phyloP scores from a whole-genome alignment of 2,113 vertebrate genomes.

The Guaruba guarouba region DNA sequence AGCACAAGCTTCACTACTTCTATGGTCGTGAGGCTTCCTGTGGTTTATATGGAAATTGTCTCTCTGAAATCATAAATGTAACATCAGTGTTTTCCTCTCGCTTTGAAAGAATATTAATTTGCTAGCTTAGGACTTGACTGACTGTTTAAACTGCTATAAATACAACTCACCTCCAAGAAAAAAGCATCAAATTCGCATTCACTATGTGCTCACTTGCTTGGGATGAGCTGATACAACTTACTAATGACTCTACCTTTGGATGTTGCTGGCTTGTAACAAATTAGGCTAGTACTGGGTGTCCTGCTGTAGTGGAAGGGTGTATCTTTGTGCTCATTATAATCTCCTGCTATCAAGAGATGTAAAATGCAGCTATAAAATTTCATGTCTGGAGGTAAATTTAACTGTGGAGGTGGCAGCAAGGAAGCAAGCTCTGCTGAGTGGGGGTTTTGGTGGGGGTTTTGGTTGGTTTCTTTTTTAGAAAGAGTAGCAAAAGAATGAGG shows the following conservation, averaged over 20 bases:
- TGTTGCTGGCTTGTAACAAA: not conserved
- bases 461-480: not conserved
- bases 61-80: slow-evolving; percentile 53
- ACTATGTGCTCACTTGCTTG: not conserved
- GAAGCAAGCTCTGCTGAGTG: not conserved
- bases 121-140: slow-evolving; percentile 21
- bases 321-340: not conserved
- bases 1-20: slow-evolving; percentile 26
- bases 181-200: not conserved
- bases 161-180: not conserved
- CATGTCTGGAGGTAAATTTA: slow-evolving; percentile 31
- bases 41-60: slow-evolving; percentile 22
- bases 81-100: slow-evolving; percentile 31
- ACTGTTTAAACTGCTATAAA: slow-evolving; percentile 16
- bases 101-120: slow-evolving; percentile 53
- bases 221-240: not conserved
- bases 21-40: slow-evolving; percentile 24
- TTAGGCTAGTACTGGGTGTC: not conserved
- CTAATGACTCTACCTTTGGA: not conserved
- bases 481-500: not conserved
- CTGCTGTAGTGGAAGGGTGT: not conserved
- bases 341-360: not conserved
- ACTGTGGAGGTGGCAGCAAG: not conserved
- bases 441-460: not conserved
- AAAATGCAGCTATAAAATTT: slow-evolving; percentile 24